A percentile compares a stretch with the other conserved stretches of the same genome.
Evolutionary conservation across 2,797 vertebrate genomes (phyloP).

Genomic region (Pempheris klunzingeri): DNA sequence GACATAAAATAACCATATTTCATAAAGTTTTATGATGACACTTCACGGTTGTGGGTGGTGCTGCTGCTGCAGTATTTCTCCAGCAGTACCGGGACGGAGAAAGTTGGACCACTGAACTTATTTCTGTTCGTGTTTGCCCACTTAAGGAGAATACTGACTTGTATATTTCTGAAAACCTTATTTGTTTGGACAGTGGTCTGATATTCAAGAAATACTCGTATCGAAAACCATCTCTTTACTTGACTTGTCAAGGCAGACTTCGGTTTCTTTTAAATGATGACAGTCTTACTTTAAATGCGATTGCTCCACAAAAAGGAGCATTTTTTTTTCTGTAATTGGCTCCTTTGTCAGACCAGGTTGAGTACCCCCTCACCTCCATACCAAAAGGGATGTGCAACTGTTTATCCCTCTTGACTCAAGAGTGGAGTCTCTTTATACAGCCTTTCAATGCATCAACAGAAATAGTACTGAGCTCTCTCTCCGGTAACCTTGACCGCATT

Average conservation of each 20-base stretch:
- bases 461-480: slow-evolving; percentile 44
- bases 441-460: slow-evolving; percentile 51
- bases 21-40: too few species aligned
- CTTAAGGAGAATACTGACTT: neutral
- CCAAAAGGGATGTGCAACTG: slow-evolving; percentile 30
- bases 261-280: neutral
- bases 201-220: neutral
- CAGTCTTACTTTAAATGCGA: slow-evolving; percentile 17
- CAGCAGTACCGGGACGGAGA: neutral
- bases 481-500: slow-evolving; percentile 54
- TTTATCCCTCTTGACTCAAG: slow-evolving; percentile 44
- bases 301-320: neutral
- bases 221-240: neutral
- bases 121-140: neutral
- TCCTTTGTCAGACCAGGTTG: slow-evolving; percentile 27
- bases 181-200: neutral
- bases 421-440: slow-evolving; percentile 41
- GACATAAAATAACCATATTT: too few species aligned
- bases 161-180: neutral
- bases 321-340: slow-evolving; percentile 28
- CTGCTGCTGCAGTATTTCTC: neutral
- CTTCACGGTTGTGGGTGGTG: neutral
- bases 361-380: slow-evolving; percentile 1
- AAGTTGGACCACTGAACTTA: neutral
- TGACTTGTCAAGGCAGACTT: neutral